phyloP scores from a whole-genome alignment of 2,113 vertebrate genomes.

The Nothoprocta perdicaria region DNA sequence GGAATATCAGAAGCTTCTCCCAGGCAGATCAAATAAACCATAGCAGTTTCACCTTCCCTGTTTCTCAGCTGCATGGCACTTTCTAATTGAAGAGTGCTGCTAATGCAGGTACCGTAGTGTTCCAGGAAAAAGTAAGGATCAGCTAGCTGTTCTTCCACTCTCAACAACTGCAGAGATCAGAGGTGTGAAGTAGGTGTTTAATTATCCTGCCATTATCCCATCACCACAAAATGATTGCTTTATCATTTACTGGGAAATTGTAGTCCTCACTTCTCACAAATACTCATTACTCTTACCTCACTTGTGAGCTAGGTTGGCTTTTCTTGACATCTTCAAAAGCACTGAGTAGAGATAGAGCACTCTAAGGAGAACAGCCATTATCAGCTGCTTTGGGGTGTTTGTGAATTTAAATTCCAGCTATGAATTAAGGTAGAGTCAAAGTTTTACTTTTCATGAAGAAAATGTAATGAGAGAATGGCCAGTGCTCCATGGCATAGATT shows the following conservation, averaged over 20 bases:
- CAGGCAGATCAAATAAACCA: background rate
- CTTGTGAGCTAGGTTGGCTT: background rate
- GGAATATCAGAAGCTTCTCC: background rate
- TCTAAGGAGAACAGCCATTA: background rate
- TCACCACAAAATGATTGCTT: conserved; percentile 1
- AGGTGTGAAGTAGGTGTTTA: conserved; percentile 6
- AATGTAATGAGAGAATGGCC: background rate
- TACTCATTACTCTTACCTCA: background rate
- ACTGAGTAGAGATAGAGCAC: background rate
- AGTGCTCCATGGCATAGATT: background rate
- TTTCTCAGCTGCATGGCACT: background rate
- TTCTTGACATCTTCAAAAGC: background rate
- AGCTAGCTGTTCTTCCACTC: background rate
- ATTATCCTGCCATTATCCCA: conserved; percentile 35
- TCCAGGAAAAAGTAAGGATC: background rate
- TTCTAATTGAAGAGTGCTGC: accelerated
- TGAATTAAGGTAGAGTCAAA: background rate
- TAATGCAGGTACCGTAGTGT: background rate
- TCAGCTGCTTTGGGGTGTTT: background rate
- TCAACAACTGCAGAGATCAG: background rate
- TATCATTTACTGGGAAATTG: background rate
- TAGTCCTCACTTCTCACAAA: background rate
- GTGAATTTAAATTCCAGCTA: background rate
- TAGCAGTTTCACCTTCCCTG: accelerated
- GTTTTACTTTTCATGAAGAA: background rate